These are phyloP conservation scores for Athene cunicularia DNA, from an alignment of 2,113 vertebrate species.

Conservation along the genomic window DNA sequence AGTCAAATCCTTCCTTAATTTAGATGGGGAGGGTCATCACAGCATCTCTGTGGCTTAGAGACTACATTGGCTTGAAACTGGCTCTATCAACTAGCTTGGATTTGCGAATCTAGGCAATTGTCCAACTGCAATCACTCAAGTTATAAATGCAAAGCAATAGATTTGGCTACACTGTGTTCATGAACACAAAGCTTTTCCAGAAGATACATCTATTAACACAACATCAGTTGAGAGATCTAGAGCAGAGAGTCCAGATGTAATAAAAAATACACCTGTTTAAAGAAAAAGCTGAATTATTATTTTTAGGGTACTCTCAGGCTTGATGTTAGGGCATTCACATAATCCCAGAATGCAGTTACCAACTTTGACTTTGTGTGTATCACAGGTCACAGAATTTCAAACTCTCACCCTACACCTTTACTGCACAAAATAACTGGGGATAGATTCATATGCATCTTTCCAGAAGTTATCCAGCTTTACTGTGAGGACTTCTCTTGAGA, in stretches of 20 bases:
- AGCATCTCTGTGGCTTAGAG: not conserved
- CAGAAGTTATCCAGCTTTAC: not conserved
- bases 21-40: not conserved
- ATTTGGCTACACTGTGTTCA: rapidly evolving
- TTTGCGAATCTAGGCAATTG: not conserved
- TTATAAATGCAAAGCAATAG: not conserved
- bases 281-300: not conserved
- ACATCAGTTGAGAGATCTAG: not conserved
- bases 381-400: not conserved
- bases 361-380: not conserved
- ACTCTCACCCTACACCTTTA: not conserved
- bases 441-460: not conserved
- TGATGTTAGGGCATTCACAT: not conserved
- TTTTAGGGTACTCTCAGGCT: not conserved
- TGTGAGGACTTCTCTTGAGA: not conserved
- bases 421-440: not conserved
- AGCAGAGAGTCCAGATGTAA: not conserved
- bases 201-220: not conserved
- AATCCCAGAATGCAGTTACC: not conserved
- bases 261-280: not conserved
- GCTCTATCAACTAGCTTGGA: not conserved
- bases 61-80: not conserved
- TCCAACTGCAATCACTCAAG: not conserved
- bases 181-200: not conserved
- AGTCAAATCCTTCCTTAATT: not conserved